Base-by-base conservation (phyloP, 2,797 vertebrate species). In the Sebastes iracundus region DNA sequence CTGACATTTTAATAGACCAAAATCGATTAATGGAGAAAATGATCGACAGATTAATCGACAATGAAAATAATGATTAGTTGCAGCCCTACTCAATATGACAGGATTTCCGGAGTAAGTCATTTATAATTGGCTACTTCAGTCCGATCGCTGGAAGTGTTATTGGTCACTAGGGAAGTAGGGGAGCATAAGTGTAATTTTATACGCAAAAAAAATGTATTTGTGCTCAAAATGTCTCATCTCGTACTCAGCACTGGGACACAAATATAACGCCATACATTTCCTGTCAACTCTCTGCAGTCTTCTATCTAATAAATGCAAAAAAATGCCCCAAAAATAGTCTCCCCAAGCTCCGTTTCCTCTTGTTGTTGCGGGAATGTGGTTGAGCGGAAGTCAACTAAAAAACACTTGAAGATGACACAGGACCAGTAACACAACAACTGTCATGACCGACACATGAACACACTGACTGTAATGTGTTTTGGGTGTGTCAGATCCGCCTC, bases 401-500 rank as follows among this genome's bases (percentile, higher is more conserved):
- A 14, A 53, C 18, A 3, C 14, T 60, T 16, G 42, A 8, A 71
- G 30, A 72, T n/a, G 7, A 76, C 27, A 69, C 14, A 59, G 70
- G 14, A 70, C 42, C 58, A 27, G 74, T 62, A 63, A 63, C 52
- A 53, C 71, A 66, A 49, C 58, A 69, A 42, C 22, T 74, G 33
- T n/a, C 20, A 49, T 20, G 42, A 46, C 42, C 16, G 7, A 18
- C 42, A 46, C 16, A 46, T 46, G 46, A 49, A 7, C 14, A 20
- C 46, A 49, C 46, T 49, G 8, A 18, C 53, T 58, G 11, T 22
- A 12, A 46, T 25, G 46, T 27, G 13, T 28, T 18, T 16, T n/a
- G 59, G 77, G 81, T 63, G 77, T 79, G 79, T 78, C 62, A 16
- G 65, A 66, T 80, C 77, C 56, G 16, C 72, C 79, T 76, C 33